Conservation (phyloP, 2,113 vertebrate genomes). For the Lepidothrix coronata region DNA sequence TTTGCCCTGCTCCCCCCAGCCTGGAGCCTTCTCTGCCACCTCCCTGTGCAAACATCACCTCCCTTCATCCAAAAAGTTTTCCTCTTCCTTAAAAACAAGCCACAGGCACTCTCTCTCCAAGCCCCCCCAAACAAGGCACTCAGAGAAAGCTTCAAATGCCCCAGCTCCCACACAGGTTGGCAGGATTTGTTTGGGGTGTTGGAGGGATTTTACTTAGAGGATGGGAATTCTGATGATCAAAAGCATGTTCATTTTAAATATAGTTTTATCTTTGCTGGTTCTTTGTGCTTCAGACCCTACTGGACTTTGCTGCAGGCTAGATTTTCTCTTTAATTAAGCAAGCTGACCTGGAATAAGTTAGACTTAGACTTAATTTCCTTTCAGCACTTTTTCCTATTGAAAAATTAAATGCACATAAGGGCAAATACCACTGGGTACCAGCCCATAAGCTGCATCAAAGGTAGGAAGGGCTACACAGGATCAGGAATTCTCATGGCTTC, state of each 20-base stretch:
- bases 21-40: neutral
- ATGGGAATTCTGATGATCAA: neutral
- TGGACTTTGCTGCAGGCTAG: neutral
- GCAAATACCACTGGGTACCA: neutral
- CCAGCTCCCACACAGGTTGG: neutral
- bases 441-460: neutral
- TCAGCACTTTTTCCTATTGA: neutral
- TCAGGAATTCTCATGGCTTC: neutral
- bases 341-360: neutral
- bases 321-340: conserved; percentile 44
- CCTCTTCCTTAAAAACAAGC: no score
- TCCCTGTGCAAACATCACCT: accelerated
- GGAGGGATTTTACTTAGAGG: neutral
- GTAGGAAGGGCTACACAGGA: neutral
- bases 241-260: neutral
- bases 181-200: neutral
- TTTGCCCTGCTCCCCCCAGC: accelerated
- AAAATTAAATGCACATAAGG: neutral
- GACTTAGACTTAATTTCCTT: neutral
- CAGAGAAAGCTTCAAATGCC: neutral
- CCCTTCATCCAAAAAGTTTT: neutral
- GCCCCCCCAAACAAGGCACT: neutral
- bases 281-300: neutral
- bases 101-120: accelerated
- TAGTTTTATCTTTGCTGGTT: neutral